Conservation (phyloP, 1,140 invertebrate genomes). For the Pachypeltis micranthus region DNA sequence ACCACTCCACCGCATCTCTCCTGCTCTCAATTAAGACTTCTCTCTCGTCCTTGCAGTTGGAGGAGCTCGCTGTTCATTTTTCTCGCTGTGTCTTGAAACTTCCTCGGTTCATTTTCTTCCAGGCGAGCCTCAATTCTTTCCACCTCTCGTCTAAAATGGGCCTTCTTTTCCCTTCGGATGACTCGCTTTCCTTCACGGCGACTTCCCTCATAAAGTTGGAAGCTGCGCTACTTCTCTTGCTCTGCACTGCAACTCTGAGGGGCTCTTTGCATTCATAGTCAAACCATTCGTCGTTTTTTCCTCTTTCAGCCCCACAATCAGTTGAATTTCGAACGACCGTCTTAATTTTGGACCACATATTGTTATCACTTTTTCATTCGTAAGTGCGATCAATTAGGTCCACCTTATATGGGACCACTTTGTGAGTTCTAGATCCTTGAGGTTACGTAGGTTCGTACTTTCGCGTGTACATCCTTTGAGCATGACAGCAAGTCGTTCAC, state of each 20-base stretch:
- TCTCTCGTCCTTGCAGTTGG: background rate
- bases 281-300: background rate
- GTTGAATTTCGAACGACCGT: background rate
- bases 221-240: background rate
- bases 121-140: background rate
- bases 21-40: background rate
- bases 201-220: background rate
- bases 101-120: background rate
- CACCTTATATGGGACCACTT: background rate
- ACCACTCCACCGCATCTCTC: background rate
- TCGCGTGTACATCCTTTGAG: background rate
- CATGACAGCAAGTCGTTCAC: background rate
- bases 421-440: background rate
- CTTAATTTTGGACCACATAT: background rate
- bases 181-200: background rate
- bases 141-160: background rate
- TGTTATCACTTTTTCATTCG: background rate
- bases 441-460: background rate
- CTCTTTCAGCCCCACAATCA: background rate
- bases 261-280: background rate
- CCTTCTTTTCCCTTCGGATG: background rate
- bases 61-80: background rate
- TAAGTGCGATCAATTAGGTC: background rate
- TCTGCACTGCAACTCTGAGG: background rate
- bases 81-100: background rate